Base-by-base conservation (phyloP, 2,113 vertebrate genomes). In the Apeltes quadracus region DNA sequence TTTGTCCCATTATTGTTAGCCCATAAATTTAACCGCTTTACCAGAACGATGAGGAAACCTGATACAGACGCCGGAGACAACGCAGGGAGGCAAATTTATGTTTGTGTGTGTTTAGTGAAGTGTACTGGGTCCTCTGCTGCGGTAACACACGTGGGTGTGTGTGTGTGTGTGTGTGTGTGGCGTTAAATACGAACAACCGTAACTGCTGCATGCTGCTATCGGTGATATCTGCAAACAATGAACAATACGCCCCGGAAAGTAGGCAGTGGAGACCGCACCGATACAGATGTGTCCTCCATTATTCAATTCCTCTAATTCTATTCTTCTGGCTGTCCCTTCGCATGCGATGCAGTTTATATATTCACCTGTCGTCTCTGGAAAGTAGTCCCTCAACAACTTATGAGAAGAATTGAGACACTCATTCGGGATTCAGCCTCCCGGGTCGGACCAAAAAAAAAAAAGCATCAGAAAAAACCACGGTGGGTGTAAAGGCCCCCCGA, bases 1-100 rank as follows among this genome's bases (percentile, higher is more conserved):
- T 90, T 91, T 83, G 87, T 90, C 89, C 88, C 88, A 87, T 90
- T 90, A 90, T 89, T 88, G 90, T 91, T 91, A 89, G 86, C 87
- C 84, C 78, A 91, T 89, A 89, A 90, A 92, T 90, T 81, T 90
- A 89, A 91, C 87, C 70, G 81, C 85, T 88, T 88, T 85, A 87
- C 81, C 88, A 79, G 66, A 84, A 83, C 75, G 69, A 85, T 25
- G 69, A 72, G 73, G 78, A 85, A 84, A 82, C 70, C 84, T 44
- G 82, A 84, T 77, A 81, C 85, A 85, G 79, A 54, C n/a, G 41
- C 48, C 16, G 63, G 71, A 81, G 86, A 89, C 82, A 65, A 87
- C 74, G 50, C 62, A 6, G 65, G 79, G 82, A 88, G 81, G 83
- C 86, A 86, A 86, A 85, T 90, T 90, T 86, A 90, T 89, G 82